phyloP scores from a whole-genome alignment of 2,888 invertebrate genomes.

The Oligia latruncula region DNA sequence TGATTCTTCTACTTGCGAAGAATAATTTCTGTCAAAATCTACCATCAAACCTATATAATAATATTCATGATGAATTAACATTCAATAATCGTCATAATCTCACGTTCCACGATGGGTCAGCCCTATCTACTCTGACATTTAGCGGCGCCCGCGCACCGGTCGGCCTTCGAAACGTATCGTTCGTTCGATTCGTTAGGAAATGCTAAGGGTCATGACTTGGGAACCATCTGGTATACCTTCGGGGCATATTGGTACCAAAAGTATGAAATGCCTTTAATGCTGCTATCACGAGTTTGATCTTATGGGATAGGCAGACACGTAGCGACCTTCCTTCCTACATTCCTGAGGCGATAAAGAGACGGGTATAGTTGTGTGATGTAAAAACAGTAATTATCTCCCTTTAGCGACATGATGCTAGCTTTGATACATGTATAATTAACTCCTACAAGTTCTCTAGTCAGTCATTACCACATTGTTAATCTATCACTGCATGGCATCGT shows the following conservation, averaged over 20 bases:
- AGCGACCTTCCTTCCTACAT: conserved; percentile 35
- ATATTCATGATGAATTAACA: background rate
- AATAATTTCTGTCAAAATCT: background rate
- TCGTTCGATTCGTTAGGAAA: conserved; percentile 63
- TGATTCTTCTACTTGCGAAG: background rate
- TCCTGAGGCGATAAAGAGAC: background rate
- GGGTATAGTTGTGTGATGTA: conserved; percentile 16
- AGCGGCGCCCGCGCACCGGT: conserved; percentile 65
- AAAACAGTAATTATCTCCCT: conserved; percentile 38
- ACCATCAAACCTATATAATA: no score
- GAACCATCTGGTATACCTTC: conserved; percentile 63
- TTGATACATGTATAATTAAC: conserved; percentile 39
- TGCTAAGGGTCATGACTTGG: conserved; percentile 67
- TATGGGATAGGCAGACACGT: conserved; percentile 22
- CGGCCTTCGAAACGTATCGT: conserved; percentile 70
- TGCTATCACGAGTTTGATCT: conserved; percentile 51
- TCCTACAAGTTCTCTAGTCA: conserved; percentile 30
- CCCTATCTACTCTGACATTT: conserved; percentile 70
- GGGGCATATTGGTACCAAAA: conserved; percentile 40
- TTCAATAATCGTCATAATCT: conserved; percentile 27
- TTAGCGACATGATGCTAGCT: background rate
- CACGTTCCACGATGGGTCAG: conserved; percentile 42
- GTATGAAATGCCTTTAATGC: conserved; percentile 33
- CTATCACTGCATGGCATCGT: conserved; percentile 17
- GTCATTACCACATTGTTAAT: conserved; percentile 27